These are phyloP conservation scores for Labeo calbasu DNA, from an alignment of 2,797 vertebrate species.

Conservation along the genomic window DNA sequence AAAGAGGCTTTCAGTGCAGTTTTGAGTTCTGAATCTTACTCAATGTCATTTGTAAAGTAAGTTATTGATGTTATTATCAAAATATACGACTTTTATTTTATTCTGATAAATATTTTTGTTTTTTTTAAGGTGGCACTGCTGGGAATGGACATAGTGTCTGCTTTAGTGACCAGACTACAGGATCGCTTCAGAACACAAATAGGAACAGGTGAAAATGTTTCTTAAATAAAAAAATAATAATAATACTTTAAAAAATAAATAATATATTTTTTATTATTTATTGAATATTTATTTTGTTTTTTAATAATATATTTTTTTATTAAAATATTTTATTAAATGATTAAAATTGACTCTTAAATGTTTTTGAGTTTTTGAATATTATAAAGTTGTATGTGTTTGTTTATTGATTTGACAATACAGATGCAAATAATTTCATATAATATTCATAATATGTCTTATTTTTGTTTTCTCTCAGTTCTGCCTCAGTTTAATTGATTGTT, in stretches of 20 bases:
- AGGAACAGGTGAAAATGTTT: conserved; percentile 85
- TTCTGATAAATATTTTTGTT: neutral
- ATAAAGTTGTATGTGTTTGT: neutral
- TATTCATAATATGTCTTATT: too few relatives aligned
- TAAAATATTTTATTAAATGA: too few relatives aligned
- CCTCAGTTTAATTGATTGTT: too few relatives aligned
- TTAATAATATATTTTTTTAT: too few relatives aligned
- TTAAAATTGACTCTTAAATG: too few relatives aligned
- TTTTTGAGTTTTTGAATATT: neutral
- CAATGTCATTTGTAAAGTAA: neutral
- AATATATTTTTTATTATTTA: too few relatives aligned
- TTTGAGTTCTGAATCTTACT: neutral
- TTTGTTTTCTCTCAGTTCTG: too few relatives aligned
- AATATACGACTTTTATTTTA: neutral
- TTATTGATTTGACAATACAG: too few relatives aligned
- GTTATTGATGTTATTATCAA: neutral
- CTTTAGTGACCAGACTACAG: conserved; percentile 88
- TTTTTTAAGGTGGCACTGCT: conserved; percentile 87
- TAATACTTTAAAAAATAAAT: too few relatives aligned
- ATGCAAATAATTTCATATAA: too few relatives aligned
- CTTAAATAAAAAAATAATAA: too few relatives aligned
- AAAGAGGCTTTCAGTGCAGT: rapidly evolving
- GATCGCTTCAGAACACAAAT: conserved; percentile 92
- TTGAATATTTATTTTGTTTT: too few relatives aligned
- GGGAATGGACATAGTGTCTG: conserved; percentile 92